These are phyloP conservation scores for Cygnus buccinator DNA, from an alignment of 2,113 vertebrate genomes.

Conservation along the genomic window DNA sequence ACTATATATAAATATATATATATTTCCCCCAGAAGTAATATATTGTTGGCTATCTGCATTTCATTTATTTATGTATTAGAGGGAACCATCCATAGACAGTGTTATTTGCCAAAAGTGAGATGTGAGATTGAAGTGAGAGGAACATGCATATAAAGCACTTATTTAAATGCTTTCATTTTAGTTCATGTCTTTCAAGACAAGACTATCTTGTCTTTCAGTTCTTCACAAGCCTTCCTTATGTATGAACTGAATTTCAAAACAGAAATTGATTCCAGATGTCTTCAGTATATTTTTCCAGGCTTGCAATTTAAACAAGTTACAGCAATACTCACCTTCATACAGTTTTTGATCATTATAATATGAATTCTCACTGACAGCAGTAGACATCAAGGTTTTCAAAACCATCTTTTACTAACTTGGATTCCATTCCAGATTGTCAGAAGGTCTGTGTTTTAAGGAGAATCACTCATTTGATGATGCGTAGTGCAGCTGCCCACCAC, in stretches of 20 bases:
- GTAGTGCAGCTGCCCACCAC: constrained; percentile 47
- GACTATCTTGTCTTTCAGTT: constrained; percentile 33
- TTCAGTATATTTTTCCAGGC: constrained; percentile 50
- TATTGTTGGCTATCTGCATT: background rate
- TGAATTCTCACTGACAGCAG: constrained; percentile 25
- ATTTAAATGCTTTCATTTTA: background rate
- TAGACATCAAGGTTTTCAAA: background rate
- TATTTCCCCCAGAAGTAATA: background rate
- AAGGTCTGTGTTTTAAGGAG: background rate
- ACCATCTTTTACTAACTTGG: constrained; percentile 23
- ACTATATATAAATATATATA: background rate
- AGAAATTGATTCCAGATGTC: constrained; percentile 73
- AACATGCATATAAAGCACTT: background rate
- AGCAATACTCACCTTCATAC: constrained; percentile 17
- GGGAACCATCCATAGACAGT: background rate
- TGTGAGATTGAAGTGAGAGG: background rate
- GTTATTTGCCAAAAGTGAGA: background rate
- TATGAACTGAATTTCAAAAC: constrained; percentile 62
- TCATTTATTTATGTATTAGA: background rate
- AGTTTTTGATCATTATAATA: constrained; percentile 36
- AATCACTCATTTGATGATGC: background rate
- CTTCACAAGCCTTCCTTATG: background rate
- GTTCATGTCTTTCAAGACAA: background rate
- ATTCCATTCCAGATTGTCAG: background rate
- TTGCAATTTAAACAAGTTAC: constrained; percentile 34